Base-by-base conservation (phyloP, 2,888 invertebrate species). In the Drosophila nr. perissopoda region DNA sequence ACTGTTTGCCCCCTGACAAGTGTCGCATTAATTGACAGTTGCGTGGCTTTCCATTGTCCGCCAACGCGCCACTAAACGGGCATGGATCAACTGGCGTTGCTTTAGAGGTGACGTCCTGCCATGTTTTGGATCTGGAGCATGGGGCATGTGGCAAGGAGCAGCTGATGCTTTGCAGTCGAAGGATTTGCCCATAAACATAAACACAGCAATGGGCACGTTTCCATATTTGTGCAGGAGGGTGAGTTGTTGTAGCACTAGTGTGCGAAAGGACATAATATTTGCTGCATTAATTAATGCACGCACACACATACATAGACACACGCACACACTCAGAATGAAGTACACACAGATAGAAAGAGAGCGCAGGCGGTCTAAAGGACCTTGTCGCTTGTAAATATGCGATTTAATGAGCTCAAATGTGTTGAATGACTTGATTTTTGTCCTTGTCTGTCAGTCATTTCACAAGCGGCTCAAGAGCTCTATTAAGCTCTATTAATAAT, bases 231-330 rank as follows among this genome's bases (percentile, higher is more conserved):
- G 65, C 36, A 36, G n/a, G 64, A 45, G 64, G 59, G 29, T 74
- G 64, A 36, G 60, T 27, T 42, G 54, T 42, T 65, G 62, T 71
- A 36, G 29, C 62, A 40, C 29, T 38, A 58, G 67, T 54, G 67
- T 76, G 83, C 69, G 76, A 82, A 82, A 72, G 70, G 70, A 80
- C 78, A 79, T 79, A 78, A 82, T 83, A 84, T 81, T 84, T 84
- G 81, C 76, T 70, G 74, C 81, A 78, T 79, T 79, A 82, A 83
- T 83, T 82, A 83, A 84, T 84, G 74, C 73, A 76, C 68, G 63
- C 72, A 69, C 69, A 72, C 29, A 58, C 21, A 10, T 7, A 7
- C 58, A 45, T 33, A 33, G 33, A 4, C 51, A 27, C 48, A 10
- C 40, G 33, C 48, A 42, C 45, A 45, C 40, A 36, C 36, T 10